Evolutionary conservation across 23 tunicate genomes (phyloP), one percentile per base, ranked within the genome.

Genomic region (Ciona savignyi): DNA sequence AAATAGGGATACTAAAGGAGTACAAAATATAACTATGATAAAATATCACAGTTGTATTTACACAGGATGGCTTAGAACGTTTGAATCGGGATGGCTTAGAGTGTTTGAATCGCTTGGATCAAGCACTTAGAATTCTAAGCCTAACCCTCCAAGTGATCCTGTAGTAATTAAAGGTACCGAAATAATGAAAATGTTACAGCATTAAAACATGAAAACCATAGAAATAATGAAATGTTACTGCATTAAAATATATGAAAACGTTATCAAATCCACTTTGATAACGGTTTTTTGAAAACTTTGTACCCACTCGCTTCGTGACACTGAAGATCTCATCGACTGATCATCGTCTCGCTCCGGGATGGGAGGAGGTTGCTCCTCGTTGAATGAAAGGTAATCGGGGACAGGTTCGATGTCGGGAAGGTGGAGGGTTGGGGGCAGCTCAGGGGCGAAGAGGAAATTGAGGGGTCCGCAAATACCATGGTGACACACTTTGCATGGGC

Each of bases 401-500:
- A 29, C 25, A 27, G 20, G 22, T n/a, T 64, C 64, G 0, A 49
- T 27, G 27, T 25, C 48, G 1, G 51, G 63, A 3, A 68, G 76
- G 24, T 65, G 62, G 66, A 25, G 25, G 31, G 56, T 60, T 2
- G 68, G 33, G 63, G 91, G 91, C 3, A 85, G 60, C 27, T 66
- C 69, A 9, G 97, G 89, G 34, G 97, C 82, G 33, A 83, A 84
- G 51, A 91, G 71, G 51, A 91, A 91, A 32, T 66, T 67, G 60
- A 91, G 86, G n/a, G 97, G 86, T 3, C 86, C 78, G 9, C 71
- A 33, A 49, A 91, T 19, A 21, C 70, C 71, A 68, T 91, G 91
- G 4, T 73, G 80, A 34, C 87, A 80, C n/a, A 91, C 71, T 35
- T 81, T 80, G 76, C 90, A 74, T 4, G 97, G 97, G 34, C 97